Conservation (phyloP, 2,113 vertebrate genomes). For the Rhynchopsitta pachyrhyncha region DNA sequence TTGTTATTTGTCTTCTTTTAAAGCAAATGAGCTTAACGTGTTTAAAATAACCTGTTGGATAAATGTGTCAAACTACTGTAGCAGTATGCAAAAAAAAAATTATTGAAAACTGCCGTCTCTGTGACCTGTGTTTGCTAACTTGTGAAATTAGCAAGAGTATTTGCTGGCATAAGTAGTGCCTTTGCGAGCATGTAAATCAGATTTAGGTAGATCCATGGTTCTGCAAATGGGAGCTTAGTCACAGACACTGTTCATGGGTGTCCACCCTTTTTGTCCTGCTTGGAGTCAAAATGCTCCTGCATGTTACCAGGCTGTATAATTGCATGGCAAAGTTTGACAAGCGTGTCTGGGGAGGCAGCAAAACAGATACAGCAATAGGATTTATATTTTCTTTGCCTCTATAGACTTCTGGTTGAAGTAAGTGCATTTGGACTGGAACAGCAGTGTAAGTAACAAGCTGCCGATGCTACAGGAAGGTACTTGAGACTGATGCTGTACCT, state of each 20-base stretch:
- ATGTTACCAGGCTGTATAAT: not conserved
- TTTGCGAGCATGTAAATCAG: not conserved
- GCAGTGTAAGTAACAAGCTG: not conserved
- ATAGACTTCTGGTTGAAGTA: not conserved
- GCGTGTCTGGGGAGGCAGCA: not conserved
- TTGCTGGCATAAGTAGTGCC: not conserved
- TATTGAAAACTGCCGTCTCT: not conserved
- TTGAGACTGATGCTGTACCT: not conserved
- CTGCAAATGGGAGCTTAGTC: not conserved
- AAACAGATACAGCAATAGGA: not conserved
- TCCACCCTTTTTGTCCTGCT: not conserved
- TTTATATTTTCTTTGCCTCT: not conserved
- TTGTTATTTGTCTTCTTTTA: not conserved
- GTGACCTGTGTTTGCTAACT: not conserved
- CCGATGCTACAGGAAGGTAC: not conserved
- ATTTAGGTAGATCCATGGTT: not conserved
- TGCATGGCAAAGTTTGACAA: not conserved
- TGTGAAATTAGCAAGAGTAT: not conserved
- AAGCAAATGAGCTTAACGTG: fast-evolving
- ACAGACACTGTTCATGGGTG: fast-evolving
- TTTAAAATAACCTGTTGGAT: not conserved
- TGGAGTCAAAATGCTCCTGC: not conserved
- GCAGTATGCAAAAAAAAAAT: not conserved
- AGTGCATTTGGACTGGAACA: not conserved
- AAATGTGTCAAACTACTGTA: not conserved